Evolutionary conservation across 2,797 vertebrate genomes (phyloP).

Genomic region (Urocyon cinereoargenteus): DNA sequence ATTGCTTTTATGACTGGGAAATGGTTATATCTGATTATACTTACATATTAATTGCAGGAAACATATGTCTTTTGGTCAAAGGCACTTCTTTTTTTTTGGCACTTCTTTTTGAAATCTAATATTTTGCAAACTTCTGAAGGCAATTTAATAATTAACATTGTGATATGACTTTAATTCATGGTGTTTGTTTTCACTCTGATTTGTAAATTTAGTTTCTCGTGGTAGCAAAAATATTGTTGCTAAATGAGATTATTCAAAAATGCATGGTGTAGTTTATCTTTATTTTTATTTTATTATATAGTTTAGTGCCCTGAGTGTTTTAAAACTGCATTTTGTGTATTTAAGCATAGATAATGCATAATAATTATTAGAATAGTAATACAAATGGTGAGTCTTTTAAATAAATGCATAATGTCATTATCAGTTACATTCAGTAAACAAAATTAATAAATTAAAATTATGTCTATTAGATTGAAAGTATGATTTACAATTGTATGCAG

Average conservation of each 20-base stretch:
- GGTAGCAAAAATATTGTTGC: not conserved
- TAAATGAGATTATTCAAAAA: not conserved
- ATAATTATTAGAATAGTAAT: not conserved
- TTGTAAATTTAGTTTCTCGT: not conserved
- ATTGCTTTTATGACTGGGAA: not conserved
- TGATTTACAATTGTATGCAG: not conserved
- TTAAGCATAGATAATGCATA: not conserved
- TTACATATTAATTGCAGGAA: not conserved
- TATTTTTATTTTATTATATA: not conserved
- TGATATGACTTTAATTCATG: not conserved
- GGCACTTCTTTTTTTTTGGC: not conserved
- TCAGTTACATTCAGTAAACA: not conserved
- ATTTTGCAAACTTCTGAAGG: not conserved
- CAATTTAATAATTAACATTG: not conserved
- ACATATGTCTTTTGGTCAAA: not conserved
- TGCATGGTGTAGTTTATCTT: accelerated
- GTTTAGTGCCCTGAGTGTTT: not conserved
- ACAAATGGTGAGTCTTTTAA: not conserved
- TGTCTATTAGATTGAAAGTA: not conserved
- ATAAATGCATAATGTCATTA: not conserved
- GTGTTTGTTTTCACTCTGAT: not conserved
- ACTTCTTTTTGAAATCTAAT: not conserved
- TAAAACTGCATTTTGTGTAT: not conserved
- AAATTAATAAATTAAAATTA: not conserved
- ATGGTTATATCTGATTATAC: not conserved